phyloP scores from a whole-genome alignment of 1,140 invertebrate species.

The Pogonognathellus flavescens region DNA sequence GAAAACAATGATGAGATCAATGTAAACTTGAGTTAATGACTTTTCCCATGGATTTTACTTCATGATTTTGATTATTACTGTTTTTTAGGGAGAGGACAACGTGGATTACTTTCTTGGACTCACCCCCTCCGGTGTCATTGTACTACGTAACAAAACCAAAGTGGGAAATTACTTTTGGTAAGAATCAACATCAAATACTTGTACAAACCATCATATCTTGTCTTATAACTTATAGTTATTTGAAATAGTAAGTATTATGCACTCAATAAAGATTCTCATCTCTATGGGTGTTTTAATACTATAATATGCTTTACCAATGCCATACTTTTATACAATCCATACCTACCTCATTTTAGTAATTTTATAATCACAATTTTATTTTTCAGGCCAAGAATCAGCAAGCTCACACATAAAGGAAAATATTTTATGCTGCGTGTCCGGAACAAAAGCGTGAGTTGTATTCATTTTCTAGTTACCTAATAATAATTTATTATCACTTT shows the following conservation, averaged over 20 bases:
- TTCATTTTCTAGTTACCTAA: too few species aligned
- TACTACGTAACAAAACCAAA: conserved; percentile 94
- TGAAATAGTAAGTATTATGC: too few species aligned
- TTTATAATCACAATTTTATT: conserved; percentile 15
- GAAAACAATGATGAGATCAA: conserved; percentile 1
- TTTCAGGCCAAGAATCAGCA: conserved; percentile 88
- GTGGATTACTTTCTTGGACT: conserved; percentile 96
- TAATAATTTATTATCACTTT: not conserved
- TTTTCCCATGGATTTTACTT: conserved; percentile 61
- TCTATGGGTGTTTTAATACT: too few species aligned
- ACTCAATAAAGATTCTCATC: too few species aligned
- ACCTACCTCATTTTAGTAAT: too few species aligned
- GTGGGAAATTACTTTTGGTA: conserved; percentile 99
- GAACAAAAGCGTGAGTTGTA: conserved; percentile 51
- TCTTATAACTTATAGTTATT: too few species aligned
- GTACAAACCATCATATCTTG: too few species aligned
- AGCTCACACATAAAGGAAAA: conserved; percentile 95
- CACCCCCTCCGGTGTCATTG: conserved; percentile 96
- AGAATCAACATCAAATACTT: conserved; percentile 51
- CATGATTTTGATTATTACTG: conserved; percentile 66
- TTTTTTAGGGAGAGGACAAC: conserved; percentile 91
- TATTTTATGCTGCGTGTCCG: conserved; percentile 94
- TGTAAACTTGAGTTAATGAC: conserved; percentile 33
- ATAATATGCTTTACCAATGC: too few species aligned
- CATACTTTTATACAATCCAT: too few species aligned